These are phyloP conservation scores for Mus pahari DNA, from an alignment of 2,113 vertebrate species.

Conservation along the genomic window DNA sequence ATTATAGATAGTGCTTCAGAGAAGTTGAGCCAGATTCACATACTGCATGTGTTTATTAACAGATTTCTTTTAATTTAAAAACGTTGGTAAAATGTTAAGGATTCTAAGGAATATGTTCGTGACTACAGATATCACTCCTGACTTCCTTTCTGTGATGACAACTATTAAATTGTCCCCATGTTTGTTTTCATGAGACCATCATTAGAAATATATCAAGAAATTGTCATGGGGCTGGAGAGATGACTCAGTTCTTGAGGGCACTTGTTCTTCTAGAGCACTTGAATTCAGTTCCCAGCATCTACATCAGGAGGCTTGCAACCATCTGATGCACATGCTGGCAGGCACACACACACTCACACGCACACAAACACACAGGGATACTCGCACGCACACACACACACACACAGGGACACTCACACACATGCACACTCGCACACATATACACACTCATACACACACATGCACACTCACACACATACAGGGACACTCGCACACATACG, in stretches of 20 bases:
- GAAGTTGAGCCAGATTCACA: background rate
- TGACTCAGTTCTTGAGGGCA: background rate
- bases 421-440: no score
- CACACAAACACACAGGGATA: background rate
- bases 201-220: background rate
- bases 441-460: background rate
- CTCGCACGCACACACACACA: background rate
- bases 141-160: background rate
- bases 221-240: background rate
- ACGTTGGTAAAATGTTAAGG: background rate
- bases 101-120: background rate
- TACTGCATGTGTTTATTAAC: background rate
- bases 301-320: background rate
- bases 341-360: background rate
- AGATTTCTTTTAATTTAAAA: background rate
- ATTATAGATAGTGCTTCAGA: background rate
- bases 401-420: background rate
- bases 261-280: background rate
- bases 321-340: background rate
- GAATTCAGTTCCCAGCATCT: background rate
- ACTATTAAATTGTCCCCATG: background rate
- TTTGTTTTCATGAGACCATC: slow-evolving; percentile 18
- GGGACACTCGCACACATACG: background rate
- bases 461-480: no score
- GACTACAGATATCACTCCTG: background rate